Conservation (phyloP, 2,113 vertebrate species). For the Myotis lucifugus region DNA sequence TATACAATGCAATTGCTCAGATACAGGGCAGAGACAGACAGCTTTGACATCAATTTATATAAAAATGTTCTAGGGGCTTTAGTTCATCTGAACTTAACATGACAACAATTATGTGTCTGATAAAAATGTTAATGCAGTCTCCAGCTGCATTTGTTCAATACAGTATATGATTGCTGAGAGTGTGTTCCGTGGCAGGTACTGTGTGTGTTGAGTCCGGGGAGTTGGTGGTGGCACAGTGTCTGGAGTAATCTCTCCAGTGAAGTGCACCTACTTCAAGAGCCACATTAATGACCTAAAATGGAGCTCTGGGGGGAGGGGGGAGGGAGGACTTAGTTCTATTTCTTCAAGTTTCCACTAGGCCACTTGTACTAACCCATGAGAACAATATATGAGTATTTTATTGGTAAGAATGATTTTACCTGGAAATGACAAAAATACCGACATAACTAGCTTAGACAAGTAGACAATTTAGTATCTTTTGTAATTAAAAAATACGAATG, state of each 20-base stretch:
- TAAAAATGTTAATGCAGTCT: slow-evolving; percentile 9
- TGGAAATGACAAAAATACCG: background rate
- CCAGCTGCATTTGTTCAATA: slow-evolving; percentile 7
- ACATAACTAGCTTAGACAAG: background rate
- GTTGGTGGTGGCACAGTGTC: background rate
- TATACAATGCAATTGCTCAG: background rate
- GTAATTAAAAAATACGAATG: background rate
- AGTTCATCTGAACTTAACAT: slow-evolving; percentile 24
- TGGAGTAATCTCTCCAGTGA: background rate
- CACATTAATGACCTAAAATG: background rate
- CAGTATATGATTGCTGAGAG: background rate
- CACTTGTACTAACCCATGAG: background rate
- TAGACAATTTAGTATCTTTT: background rate
- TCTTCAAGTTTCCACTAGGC: background rate
- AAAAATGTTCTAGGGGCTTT: slow-evolving; percentile 34
- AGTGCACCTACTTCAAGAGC: background rate
- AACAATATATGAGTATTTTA: slow-evolving; percentile 28
- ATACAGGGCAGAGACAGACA: background rate
- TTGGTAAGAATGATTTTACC: slow-evolving; percentile 7
- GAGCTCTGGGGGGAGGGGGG: background rate
- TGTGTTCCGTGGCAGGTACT: background rate
- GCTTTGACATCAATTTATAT: slow-evolving; percentile 5
- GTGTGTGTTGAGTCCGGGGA: background rate
- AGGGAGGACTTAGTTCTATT: background rate
- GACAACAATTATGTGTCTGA: background rate